Conservation (phyloP, 2,113 vertebrate genomes). For the Sorex fumeus region DNA sequence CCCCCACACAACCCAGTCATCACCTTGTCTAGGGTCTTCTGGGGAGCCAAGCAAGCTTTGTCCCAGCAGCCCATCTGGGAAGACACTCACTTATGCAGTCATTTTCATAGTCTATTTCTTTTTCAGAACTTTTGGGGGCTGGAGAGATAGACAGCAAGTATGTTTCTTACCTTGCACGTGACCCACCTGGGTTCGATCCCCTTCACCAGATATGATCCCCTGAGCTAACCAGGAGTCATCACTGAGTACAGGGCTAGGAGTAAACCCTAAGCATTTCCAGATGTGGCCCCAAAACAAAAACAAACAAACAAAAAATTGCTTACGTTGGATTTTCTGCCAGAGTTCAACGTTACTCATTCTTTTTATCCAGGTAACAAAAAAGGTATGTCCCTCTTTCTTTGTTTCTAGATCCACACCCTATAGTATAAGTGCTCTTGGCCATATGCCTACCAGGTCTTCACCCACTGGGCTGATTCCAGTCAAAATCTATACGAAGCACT, state of each 20-base stretch:
- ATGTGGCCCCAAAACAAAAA: too few species aligned
- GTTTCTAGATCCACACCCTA: conserved; percentile 22
- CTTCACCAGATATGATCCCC: too few species aligned
- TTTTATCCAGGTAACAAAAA: not conserved
- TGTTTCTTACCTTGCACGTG: too few species aligned
- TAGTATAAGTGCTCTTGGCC: not conserved
- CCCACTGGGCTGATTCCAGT: not conserved
- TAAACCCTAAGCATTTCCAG: too few species aligned
- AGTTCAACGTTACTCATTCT: conserved; percentile 16
- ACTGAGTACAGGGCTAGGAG: too few species aligned
- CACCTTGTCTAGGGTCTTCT: not conserved
- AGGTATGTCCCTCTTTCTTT: not conserved
- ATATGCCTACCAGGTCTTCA: not conserved
- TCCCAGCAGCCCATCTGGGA: not conserved
- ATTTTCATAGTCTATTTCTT: not conserved
- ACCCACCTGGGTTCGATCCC: too few species aligned
- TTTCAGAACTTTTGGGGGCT: conserved; percentile 36
- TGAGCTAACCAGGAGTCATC: too few species aligned
- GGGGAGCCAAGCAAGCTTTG: not conserved
- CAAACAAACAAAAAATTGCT: too few species aligned
- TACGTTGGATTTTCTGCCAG: not conserved
- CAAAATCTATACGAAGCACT: not conserved
- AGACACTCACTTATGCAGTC: not conserved
- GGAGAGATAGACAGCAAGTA: too few species aligned
- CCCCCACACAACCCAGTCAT: not conserved